Percentiles rank a stretch among this genome's conserved stretches.
These are phyloP conservation scores for Triplophysa rosa DNA, from an alignment of 2,113 vertebrate genomes.

Conservation along the genomic window DNA sequence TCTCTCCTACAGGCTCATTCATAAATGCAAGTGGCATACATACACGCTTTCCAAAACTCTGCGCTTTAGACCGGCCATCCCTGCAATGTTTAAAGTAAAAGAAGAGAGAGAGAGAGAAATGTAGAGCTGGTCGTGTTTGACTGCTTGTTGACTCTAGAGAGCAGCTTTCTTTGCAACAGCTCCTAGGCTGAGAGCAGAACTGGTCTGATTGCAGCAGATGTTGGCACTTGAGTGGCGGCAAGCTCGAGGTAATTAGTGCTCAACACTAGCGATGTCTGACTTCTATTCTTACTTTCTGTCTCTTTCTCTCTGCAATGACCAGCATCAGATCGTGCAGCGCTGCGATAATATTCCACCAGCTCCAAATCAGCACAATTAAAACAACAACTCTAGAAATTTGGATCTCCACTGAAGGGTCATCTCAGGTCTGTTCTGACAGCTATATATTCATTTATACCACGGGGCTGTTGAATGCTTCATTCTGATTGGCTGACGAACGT, in stretches of 20 bases:
- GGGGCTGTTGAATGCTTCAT: no score
- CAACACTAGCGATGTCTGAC: conserved; percentile 12
- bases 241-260: conserved; percentile 45
- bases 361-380: conserved; percentile 18
- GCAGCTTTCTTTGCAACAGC: conserved; percentile 33
- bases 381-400: not conserved
- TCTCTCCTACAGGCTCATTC: not conserved
- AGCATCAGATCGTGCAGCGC: conserved; percentile 14
- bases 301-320: conserved; percentile 9
- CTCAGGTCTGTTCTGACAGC: not conserved
- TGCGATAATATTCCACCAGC: not conserved
- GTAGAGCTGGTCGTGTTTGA: conserved; percentile 11
- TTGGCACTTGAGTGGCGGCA: conserved; percentile 46
- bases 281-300: conserved; percentile 1
- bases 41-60: not conserved
- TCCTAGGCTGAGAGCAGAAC: conserved; percentile 38
- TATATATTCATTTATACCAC: no score
- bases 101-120: conserved; percentile 1
- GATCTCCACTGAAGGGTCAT: not conserved
- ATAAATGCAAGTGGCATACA: conserved; percentile 8
- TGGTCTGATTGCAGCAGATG: conserved; percentile 54
- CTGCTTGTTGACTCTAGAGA: conserved; percentile 41
- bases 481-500: no score
- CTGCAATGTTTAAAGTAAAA: conserved; percentile 23
- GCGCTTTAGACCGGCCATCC: conserved; percentile 2